Conservation (phyloP, 2,113 vertebrate species). For the Corvus moneduloides region DNA sequence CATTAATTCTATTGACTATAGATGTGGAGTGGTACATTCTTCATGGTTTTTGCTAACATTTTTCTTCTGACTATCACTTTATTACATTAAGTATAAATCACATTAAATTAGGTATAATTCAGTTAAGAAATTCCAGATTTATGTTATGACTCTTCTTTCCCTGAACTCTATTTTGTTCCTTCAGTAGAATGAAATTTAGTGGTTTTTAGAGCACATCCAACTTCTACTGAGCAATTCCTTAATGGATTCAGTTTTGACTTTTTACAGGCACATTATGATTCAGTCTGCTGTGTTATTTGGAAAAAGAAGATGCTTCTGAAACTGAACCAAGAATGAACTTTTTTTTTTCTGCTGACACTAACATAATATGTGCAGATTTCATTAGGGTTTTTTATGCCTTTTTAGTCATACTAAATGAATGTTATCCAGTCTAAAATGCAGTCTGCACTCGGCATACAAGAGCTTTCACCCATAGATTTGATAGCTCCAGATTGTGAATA, state of each 20-base stretch:
- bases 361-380: background rate
- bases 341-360: background rate
- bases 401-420: background rate
- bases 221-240: background rate
- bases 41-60: background rate
- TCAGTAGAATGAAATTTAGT: background rate
- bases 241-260: background rate
- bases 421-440: background rate
- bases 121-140: background rate
- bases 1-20: background rate
- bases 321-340: background rate
- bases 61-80: background rate
- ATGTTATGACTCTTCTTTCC: background rate
- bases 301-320: background rate
- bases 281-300: background rate
- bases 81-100: background rate
- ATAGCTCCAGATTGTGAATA: background rate
- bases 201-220: background rate
- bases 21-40: background rate
- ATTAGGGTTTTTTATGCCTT: background rate
- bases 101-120: background rate
- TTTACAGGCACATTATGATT: background rate
- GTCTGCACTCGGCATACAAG: background rate
- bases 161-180: background rate
- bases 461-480: background rate